phyloP scores from a whole-genome alignment of 2,113 vertebrate genomes.

The Orthonyx spaldingii region DNA sequence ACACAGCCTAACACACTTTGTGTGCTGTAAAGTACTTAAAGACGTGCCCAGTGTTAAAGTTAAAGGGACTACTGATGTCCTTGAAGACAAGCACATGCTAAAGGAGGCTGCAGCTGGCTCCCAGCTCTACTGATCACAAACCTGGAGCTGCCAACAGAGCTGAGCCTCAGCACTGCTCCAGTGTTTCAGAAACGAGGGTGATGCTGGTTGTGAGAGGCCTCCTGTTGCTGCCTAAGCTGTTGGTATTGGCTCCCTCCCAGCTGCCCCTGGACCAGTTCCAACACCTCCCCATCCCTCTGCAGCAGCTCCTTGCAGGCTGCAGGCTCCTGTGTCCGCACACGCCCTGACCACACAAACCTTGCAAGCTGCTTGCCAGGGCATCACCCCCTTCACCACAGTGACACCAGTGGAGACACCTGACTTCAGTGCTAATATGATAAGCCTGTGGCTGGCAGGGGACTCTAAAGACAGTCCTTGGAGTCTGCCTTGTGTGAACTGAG shows the following conservation, averaged over 20 bases:
- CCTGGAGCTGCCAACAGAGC: neutral
- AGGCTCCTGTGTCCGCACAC: neutral
- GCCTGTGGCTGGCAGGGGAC: neutral
- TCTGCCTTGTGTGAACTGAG: fast-evolving
- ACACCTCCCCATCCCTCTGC: neutral
- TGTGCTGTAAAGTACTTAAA: neutral
- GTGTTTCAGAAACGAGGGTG: neutral
- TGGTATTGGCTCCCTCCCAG: neutral
- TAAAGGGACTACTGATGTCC: neutral
- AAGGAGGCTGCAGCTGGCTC: neutral
- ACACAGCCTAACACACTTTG: neutral
- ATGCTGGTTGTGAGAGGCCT: neutral
- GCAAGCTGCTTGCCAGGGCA: neutral
- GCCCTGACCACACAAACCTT: neutral
- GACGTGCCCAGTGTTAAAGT: neutral
- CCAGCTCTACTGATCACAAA: neutral
- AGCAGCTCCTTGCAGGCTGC: neutral
- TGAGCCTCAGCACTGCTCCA: fast-evolving
- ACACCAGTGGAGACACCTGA: neutral
- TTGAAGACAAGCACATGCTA: neutral
- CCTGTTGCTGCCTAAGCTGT: neutral
- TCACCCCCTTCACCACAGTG: neutral
- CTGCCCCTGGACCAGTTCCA: neutral
- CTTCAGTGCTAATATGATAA: fast-evolving
- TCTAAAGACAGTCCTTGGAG: neutral